These are phyloP conservation scores for Nannobrachium achirus DNA, from an alignment of 2,113 vertebrate species.

Conservation along the genomic window DNA sequence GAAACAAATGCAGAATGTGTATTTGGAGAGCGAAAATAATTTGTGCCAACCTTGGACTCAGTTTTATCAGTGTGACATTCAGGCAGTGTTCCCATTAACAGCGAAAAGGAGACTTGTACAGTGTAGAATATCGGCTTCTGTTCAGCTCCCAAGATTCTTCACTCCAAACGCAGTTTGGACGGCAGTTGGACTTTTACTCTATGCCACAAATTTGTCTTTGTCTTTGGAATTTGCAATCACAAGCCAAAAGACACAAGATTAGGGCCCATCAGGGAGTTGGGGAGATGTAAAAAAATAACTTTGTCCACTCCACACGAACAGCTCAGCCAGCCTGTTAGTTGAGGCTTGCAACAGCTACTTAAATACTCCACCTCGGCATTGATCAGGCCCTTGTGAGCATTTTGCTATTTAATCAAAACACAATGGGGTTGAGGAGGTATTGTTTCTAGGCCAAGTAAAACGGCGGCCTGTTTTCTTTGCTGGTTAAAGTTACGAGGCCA, in stretches of 20 bases:
- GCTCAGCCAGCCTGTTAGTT: slow-evolving; percentile 4
- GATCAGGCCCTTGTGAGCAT: neutral
- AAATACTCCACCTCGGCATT: slow-evolving; percentile 15
- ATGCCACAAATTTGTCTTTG: slow-evolving; percentile 36
- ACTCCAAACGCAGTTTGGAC: slow-evolving; percentile 61
- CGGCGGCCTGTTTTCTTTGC: slow-evolving; percentile 28
- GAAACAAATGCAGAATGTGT: slow-evolving; percentile 32
- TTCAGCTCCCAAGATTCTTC: slow-evolving; percentile 43
- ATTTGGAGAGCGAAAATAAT: slow-evolving; percentile 44
- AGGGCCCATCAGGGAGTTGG: slow-evolving; percentile 22
- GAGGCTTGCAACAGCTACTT: slow-evolving; percentile 26
- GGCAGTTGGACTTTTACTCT: slow-evolving; percentile 70
- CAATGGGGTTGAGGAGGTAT: neutral
- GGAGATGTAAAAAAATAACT: slow-evolving; percentile 12
- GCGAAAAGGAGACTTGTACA: slow-evolving; percentile 28
- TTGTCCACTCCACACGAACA: neutral
- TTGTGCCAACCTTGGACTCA: slow-evolving; percentile 32
- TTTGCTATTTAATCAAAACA: slow-evolving; percentile 23
- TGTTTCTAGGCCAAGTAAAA: slow-evolving; percentile 28
- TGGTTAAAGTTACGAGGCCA: slow-evolving; percentile 23
- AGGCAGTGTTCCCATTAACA: slow-evolving; percentile 33
- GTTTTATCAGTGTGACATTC: slow-evolving; percentile 48
- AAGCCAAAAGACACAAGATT: slow-evolving; percentile 62
- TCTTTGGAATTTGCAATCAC: slow-evolving; percentile 48
- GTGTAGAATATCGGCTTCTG: slow-evolving; percentile 36